Evolutionary conservation across 2,113 vertebrate species (phyloP).

Genomic region (Murina feae): DNA sequence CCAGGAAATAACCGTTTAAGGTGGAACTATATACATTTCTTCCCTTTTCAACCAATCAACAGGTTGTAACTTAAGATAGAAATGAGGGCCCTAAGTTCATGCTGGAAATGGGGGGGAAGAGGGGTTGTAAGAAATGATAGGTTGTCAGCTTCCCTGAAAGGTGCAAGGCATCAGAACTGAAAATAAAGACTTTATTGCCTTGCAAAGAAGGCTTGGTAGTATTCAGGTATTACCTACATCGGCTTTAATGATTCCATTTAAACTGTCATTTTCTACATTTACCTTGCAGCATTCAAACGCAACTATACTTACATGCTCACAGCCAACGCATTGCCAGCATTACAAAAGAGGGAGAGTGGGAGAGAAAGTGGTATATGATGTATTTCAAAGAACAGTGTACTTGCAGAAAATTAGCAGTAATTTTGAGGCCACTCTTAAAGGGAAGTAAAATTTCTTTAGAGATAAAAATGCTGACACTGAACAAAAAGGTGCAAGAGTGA

Average conservation of each 20-base stretch:
- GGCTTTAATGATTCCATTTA: conserved; percentile 85
- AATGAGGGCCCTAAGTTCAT: conserved; percentile 67
- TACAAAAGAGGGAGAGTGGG: conserved; percentile 7
- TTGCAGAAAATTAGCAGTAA: conserved; percentile 79
- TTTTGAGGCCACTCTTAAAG: conserved; percentile 71
- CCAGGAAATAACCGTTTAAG: conserved; percentile 44
- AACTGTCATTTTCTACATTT: conserved; percentile 84
- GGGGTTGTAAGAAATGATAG: conserved; percentile 80
- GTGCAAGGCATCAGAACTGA: conserved; percentile 71
- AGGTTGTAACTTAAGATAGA: conserved; percentile 70
- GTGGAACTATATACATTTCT: conserved; percentile 60
- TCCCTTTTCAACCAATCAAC: conserved; percentile 56
- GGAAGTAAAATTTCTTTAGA: conserved; percentile 70
- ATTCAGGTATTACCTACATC: conserved; percentile 80
- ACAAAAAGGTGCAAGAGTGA: background rate
- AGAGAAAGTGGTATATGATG: conserved; percentile 59
- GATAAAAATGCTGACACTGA: conserved; percentile 48
- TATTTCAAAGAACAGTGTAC: conserved; percentile 76
- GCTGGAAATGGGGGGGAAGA: conserved; percentile 64
- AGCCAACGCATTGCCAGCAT: conserved; percentile 70
- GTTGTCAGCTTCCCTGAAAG: conserved; percentile 79
- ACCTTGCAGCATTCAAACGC: conserved; percentile 81
- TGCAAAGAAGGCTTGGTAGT: conserved; percentile 75
- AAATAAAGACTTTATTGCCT: conserved; percentile 78
- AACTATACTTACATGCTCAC: conserved; percentile 77